Conservation (phyloP, 1,140 invertebrate species). For the Drusus annulatus region DNA sequence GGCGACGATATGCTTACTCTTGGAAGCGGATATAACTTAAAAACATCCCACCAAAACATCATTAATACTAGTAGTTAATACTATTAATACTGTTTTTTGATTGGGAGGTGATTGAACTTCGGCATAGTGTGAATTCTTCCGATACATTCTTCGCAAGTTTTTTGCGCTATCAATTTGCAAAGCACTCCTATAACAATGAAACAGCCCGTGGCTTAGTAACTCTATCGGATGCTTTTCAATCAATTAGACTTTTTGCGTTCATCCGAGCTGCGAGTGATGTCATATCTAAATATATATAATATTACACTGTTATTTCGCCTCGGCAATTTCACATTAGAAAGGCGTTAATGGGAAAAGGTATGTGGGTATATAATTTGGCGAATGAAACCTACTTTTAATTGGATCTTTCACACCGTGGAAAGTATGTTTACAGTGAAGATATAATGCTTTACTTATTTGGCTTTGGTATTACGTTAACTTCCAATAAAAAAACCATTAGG, state of each 20-base stretch:
- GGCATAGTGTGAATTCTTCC: no score
- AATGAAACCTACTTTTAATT: slow-evolving; percentile 14
- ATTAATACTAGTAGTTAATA: no score
- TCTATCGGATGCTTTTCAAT: not conserved
- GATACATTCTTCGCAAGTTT: no score
- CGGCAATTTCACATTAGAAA: slow-evolving; percentile 32
- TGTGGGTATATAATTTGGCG: slow-evolving; percentile 4
- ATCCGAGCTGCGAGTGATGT: not conserved
- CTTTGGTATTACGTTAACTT: no score
- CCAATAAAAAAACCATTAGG: no score
- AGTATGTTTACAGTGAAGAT: no score
- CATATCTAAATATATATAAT: slow-evolving; percentile 7
- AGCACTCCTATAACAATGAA: not conserved
- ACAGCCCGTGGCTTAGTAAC: not conserved
- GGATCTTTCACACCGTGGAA: not conserved
- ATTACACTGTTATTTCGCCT: not conserved
- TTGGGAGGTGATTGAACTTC: not conserved
- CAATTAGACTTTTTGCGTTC: slow-evolving; percentile 9
- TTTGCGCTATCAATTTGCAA: no score
- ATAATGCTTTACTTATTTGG: no score
- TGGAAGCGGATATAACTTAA: no score
- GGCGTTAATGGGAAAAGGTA: not conserved
- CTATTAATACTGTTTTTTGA: not conserved
- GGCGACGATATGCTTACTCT: no score
- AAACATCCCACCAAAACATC: no score